These are phyloP conservation scores for Coenonympha glycerion DNA, from an alignment of 2,888 invertebrate species.

Conservation along the genomic window DNA sequence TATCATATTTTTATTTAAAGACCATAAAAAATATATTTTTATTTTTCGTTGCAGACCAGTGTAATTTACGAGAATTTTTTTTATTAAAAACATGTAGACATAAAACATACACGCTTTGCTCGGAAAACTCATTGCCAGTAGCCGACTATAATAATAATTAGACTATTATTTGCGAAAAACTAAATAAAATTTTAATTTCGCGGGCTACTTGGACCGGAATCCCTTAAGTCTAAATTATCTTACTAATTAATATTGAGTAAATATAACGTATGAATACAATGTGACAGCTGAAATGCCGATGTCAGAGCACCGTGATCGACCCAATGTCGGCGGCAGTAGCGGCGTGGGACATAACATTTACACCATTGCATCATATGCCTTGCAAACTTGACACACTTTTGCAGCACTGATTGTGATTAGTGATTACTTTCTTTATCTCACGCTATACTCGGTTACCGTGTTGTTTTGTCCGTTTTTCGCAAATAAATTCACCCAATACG, in stretches of 20 bases:
- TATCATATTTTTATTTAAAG: too few relatives aligned
- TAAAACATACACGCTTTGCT: too few relatives aligned
- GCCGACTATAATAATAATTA: too few relatives aligned
- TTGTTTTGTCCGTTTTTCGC: not conserved
- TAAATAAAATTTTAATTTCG: too few relatives aligned
- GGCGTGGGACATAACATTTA: conserved; percentile 31
- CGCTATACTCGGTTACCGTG: conserved; percentile 15
- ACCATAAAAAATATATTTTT: too few relatives aligned
- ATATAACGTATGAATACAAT: not conserved
- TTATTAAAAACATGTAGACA: too few relatives aligned
- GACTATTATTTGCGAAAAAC: too few relatives aligned
- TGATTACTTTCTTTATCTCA: conserved; percentile 34
- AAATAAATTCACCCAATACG: not conserved
- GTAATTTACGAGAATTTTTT: too few relatives aligned
- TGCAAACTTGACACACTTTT: conserved; percentile 61
- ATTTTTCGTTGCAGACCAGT: too few relatives aligned
- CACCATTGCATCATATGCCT: conserved; percentile 42
- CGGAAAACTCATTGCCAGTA: too few relatives aligned
- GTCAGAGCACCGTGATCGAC: conserved; percentile 13
- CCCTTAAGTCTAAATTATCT: not conserved
- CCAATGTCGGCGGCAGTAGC: conserved; percentile 37
- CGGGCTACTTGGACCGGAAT: too few relatives aligned
- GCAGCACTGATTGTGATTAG: conserved; percentile 33
- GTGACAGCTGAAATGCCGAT: conserved; percentile 6
- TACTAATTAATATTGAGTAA: not conserved